Base-by-base conservation (phyloP, 2,113 vertebrate genomes). In the Gasterosteus aculeatus region DNA sequence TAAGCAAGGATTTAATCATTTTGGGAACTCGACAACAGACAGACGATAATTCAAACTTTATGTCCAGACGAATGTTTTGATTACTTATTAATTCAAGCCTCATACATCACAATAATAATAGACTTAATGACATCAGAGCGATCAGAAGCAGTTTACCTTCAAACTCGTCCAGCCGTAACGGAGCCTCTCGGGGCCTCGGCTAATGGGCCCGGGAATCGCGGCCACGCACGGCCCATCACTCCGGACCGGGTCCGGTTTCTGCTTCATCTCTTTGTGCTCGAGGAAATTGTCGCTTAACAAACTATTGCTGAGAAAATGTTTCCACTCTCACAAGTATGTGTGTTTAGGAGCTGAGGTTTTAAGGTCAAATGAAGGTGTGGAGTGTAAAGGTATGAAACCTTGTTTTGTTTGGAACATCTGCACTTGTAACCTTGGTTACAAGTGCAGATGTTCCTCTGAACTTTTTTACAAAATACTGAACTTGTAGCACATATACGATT, bases 181-280 rank as follows among this genome's bases (percentile, higher is more conserved):
- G 83, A 92, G 22, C 22, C 22, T 89, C 86, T 83, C 11, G 19
- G 89, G 91, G 91, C 78, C 68, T 5, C 70, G 46, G 74, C 82
- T 91, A 88, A 89, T 93, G 89, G 78, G 33, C 67, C 83, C 85
- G 85, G 77, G 57, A 77, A 77, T 81, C 68, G 58, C 2, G 46
- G 46, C 80, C 82, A 84, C 79, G 62, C 44, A 7, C 74, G 86
- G 83, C 80, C 88, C 82, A 80, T 87, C 90, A 85, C 88, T 88
- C 67, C 66, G 59, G 66, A 62, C 75, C 12, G 51, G 86, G 85
- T 93, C 87, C 81, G 68, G 84, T 93, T 93, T 91, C 91, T 56
- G 51, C 80, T 73, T 80, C 78, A 74, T 79, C 70, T 83, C 73
- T 83, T 73, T 79, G 47, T 73, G 51, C 76, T 70, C 2, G 0